A percentile compares a stretch with the other conserved stretches of the same genome.
These are phyloP conservation scores for Mormyrus iriodes DNA, from an alignment of 2,113 vertebrate genomes.

Conservation along the genomic window DNA sequence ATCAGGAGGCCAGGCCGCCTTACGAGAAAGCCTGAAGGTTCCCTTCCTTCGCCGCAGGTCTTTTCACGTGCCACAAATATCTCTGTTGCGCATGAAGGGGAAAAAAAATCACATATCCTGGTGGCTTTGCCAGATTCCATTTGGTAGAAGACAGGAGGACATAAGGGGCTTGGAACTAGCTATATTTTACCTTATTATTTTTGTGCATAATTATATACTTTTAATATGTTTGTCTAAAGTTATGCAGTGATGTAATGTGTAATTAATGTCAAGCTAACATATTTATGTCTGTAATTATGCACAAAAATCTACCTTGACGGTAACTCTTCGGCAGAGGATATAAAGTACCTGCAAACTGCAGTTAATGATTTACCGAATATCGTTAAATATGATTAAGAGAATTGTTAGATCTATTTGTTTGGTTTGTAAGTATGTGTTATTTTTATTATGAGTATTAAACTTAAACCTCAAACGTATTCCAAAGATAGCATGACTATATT, in stretches of 20 bases:
- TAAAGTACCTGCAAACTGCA: not conserved
- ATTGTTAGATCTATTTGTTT: not conserved
- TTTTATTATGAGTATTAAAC: not conserved
- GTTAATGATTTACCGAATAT: not conserved
- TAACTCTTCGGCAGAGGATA: not conserved
- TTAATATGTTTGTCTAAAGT: constrained; percentile 14
- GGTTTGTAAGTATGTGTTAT: not conserved
- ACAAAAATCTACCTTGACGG: constrained; percentile 1
- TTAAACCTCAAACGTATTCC: not conserved
- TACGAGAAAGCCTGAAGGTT: not conserved
- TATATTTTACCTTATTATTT: constrained; percentile 2
- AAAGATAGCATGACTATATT: not conserved
- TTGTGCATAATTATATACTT: constrained; percentile 12
- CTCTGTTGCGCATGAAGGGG: not conserved
- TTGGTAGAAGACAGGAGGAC: not conserved
- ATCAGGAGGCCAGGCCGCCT: not conserved
- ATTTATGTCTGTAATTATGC: constrained; percentile 7
- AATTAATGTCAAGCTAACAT: constrained; percentile 11
- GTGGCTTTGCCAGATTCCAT: not conserved
- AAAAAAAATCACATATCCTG: not conserved
- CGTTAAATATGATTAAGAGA: not conserved
- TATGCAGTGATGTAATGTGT: constrained; percentile 2
- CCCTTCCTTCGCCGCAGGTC: not conserved
- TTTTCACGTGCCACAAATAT: not conserved
- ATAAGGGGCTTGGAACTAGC: not conserved